These are phyloP conservation scores for Entomobrya multifasciata DNA, from an alignment of 2,888 invertebrate species.

Conservation along the genomic window DNA sequence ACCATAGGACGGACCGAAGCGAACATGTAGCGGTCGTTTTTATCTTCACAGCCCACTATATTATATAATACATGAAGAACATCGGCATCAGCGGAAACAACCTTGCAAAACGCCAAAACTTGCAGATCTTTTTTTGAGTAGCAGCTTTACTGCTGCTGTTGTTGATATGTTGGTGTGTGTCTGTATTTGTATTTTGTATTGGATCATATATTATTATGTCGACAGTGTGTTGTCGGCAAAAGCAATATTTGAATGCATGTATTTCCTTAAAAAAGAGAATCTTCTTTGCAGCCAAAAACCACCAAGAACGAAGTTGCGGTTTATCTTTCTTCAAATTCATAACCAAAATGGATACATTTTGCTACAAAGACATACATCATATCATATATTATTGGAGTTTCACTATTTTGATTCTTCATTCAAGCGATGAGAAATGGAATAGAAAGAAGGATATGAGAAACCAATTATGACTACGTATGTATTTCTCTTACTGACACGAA, in stretches of 20 bases:
- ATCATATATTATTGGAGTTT: neutral
- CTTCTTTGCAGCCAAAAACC: neutral
- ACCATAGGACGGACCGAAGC: too few species aligned
- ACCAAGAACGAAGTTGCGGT: neutral
- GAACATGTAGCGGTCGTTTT: too few species aligned
- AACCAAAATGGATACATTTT: too few species aligned
- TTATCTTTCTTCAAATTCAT: constrained; percentile 25
- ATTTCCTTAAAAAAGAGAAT: neutral
- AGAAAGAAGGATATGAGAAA: neutral
- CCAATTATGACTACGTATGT: constrained; percentile 16
- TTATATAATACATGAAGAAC: too few species aligned
- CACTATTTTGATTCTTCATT: neutral
- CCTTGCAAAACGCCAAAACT: too few species aligned
- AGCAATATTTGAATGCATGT: constrained; percentile 2
- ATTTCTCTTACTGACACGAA: neutral
- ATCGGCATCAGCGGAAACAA: too few species aligned
- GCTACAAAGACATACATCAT: too few species aligned
- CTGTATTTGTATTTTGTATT: too few species aligned
- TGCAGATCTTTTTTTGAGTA: too few species aligned
- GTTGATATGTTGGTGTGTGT: too few species aligned
- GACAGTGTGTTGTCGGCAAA: constrained; percentile 1
- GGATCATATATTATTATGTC: constrained; percentile 27
- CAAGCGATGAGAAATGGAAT: neutral
- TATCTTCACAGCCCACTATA: too few species aligned
- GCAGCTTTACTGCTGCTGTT: too few species aligned